A percentile compares a stretch with the other conserved stretches of the same genome.
phyloP scores from a whole-genome alignment of 30 jellyfish, hydroid and myxozoan genomes.

The Chrysaora quinquecirrha region DNA sequence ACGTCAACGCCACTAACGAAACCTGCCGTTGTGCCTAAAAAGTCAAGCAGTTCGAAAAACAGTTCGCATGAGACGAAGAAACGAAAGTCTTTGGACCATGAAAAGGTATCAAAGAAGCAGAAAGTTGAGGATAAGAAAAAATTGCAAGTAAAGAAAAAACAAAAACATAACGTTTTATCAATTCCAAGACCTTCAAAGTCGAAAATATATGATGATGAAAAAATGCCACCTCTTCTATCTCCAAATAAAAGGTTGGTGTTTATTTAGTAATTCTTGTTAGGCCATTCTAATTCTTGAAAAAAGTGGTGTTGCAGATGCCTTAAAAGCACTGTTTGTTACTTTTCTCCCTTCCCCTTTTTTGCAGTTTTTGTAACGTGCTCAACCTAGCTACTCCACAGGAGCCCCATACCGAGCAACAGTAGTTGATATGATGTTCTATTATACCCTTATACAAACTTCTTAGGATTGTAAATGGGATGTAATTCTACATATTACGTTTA shows the following conservation, averaged over 20 bases:
- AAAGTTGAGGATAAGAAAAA: constrained; percentile 56
- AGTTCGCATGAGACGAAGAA: constrained; percentile 15
- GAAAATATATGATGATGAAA: constrained; percentile 48
- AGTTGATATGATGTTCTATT: too few relatives aligned
- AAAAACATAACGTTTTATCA: constrained; percentile 9
- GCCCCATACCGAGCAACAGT: too few relatives aligned
- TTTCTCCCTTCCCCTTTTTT: too few relatives aligned
- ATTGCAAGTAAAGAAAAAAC: constrained; percentile 7
- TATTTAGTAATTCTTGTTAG: too few relatives aligned
- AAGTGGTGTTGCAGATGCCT: too few relatives aligned
- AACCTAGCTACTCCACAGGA: too few relatives aligned
- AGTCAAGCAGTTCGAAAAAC: neutral
- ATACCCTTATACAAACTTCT: too few relatives aligned
- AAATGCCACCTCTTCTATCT: constrained; percentile 52
- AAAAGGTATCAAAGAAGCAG: constrained; percentile 39
- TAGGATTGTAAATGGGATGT: too few relatives aligned
- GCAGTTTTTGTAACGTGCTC: too few relatives aligned
- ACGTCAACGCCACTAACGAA: neutral
- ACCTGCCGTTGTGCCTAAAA: neutral
- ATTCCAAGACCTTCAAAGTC: constrained; percentile 57
- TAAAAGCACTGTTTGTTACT: too few relatives aligned
- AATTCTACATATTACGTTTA: too few relatives aligned
- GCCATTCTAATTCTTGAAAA: too few relatives aligned
- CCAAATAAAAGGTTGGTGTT: constrained; percentile 31
- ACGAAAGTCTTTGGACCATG: constrained; percentile 51